Conservation (phyloP, 2,797 vertebrate genomes). For the Meda fulgida region DNA sequence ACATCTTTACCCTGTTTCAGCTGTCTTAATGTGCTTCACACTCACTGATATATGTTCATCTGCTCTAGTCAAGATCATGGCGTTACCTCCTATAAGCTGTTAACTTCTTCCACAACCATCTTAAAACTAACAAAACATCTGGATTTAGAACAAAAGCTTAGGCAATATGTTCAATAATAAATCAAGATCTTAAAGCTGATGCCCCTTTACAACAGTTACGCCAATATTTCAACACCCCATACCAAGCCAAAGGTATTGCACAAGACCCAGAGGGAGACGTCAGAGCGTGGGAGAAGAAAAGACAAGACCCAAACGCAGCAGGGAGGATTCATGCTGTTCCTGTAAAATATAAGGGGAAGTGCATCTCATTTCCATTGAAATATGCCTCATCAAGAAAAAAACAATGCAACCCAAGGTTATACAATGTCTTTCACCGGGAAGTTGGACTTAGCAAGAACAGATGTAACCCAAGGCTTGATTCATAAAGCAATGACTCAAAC, state of each 20-base stretch:
- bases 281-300: conserved; percentile 17
- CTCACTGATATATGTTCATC: conserved; percentile 32
- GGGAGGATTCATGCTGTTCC: conserved; percentile 1
- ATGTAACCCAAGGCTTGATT: conserved; percentile 5
- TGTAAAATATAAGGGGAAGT: conserved; percentile 26
- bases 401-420: neutral
- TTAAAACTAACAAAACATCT: conserved; percentile 11
- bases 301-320: neutral
- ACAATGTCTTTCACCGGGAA: neutral
- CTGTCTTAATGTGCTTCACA: conserved; percentile 40
- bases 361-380: conserved; percentile 22
- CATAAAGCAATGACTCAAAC: conserved; percentile 26
- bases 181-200: conserved; percentile 44
- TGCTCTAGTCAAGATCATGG: conserved; percentile 17
- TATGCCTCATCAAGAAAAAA: conserved; percentile 14
- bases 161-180: conserved; percentile 16
- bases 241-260: conserved; percentile 49
- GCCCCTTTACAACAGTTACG: conserved; percentile 25
- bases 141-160: conserved; percentile 11
- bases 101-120: conserved; percentile 14
- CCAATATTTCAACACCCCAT: conserved; percentile 49
- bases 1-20: conserved; percentile 30
- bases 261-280: conserved; percentile 36
- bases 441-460: neutral
- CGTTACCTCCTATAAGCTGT: conserved; percentile 2